Conservation (phyloP, 2,797 vertebrate species). For the Enteromius trimaculatus region DNA sequence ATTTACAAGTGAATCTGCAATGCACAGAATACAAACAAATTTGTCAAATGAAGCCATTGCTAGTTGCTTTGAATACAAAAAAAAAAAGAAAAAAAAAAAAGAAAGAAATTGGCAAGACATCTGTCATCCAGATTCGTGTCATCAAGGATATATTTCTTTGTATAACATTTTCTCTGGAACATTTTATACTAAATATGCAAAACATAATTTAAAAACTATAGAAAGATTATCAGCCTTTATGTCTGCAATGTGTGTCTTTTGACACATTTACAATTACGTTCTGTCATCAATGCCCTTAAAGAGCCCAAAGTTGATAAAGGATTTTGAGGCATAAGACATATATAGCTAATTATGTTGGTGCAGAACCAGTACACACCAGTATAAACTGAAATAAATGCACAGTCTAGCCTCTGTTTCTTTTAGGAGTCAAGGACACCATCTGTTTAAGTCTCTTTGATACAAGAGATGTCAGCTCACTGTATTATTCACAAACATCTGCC, state of each 20-base stretch:
- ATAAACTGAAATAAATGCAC: neutral
- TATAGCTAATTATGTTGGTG: neutral
- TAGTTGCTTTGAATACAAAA: neutral
- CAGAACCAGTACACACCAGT: neutral
- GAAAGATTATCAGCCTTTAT: neutral
- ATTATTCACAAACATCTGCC: constrained; percentile 19
- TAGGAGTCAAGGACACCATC: constrained; percentile 4
- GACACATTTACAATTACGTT: too few relatives aligned
- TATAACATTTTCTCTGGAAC: neutral
- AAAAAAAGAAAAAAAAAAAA: neutral
- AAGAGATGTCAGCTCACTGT: neutral
- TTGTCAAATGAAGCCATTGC: neutral
- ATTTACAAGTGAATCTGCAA: neutral
- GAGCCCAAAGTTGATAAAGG: neutral
- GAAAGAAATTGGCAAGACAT: neutral
- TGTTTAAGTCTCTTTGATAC: neutral
- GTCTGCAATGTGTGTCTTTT: neutral
- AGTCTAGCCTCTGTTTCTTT: neutral
- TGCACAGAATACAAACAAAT: neutral
- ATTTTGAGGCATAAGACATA: neutral
- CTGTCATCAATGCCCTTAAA: neutral
- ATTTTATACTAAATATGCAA: neutral
- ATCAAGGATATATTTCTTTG: neutral
- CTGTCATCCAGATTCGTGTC: neutral
- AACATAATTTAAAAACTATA: neutral